A percentile compares a stretch with the other conserved stretches of the same genome.
These are phyloP conservation scores for Thamnaconus septentrionalis DNA, from an alignment of 2,113 vertebrate genomes.

Conservation along the genomic window DNA sequence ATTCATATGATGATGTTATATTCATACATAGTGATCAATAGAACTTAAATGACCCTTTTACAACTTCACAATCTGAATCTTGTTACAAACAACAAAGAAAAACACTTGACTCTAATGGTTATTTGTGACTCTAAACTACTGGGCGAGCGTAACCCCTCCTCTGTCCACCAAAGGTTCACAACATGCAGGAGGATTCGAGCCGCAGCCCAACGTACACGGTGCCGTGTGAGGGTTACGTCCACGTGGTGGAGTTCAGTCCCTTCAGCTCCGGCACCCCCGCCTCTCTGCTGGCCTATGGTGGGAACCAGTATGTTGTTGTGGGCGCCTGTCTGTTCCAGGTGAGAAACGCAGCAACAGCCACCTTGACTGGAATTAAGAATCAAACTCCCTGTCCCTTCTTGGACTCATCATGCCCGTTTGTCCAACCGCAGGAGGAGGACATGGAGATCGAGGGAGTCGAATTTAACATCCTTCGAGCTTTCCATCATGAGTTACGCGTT, in stretches of 20 bases:
- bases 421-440: constrained; percentile 86
- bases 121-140: too few species aligned
- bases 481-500: constrained; percentile 86
- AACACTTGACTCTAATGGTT: too few species aligned
- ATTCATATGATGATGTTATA: too few species aligned
- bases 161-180: constrained; percentile 24
- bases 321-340: constrained; percentile 92
- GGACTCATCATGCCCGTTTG: not conserved
- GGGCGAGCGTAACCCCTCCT: too few species aligned
- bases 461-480: constrained; percentile 83
- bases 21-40: too few species aligned
- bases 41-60: too few species aligned
- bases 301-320: constrained; percentile 88
- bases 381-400: too few species aligned
- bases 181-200: constrained; percentile 85
- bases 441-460: constrained; percentile 86
- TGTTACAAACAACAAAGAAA: too few species aligned
- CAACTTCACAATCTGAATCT: too few species aligned
- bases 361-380: not conserved
- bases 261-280: constrained; percentile 83
- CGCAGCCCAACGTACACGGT: constrained; percentile 85
- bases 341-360: constrained; percentile 11
- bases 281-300: constrained; percentile 91
- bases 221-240: constrained; percentile 89
- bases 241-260: constrained; percentile 94